Conservation (phyloP, 2,113 vertebrate genomes). For the Oreotrochilus melanogaster region DNA sequence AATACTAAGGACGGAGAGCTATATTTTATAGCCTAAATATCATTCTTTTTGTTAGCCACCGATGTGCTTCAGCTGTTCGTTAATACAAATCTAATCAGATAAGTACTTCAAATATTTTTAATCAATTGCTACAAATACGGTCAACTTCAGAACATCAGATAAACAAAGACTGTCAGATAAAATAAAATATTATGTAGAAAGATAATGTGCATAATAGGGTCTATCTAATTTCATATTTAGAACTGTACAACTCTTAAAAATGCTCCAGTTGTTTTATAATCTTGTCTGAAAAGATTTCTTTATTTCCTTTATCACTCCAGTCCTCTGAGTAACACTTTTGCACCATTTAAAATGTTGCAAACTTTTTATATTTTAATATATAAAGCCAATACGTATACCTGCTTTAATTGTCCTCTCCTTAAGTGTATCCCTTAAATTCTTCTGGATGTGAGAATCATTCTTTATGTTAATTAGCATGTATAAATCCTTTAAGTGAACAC, state of each 20-base stretch:
- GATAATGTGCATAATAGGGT: rapidly evolving
- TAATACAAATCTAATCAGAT: background rate
- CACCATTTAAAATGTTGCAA: background rate
- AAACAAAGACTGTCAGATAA: background rate
- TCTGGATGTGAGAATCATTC: background rate
- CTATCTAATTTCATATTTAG: background rate
- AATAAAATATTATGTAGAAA: background rate
- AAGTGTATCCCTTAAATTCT: background rate
- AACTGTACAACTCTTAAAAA: background rate
- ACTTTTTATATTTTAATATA: background rate
- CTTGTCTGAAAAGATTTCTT: background rate
- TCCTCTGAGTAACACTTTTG: background rate
- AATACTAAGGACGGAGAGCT: background rate
- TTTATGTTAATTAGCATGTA: constrained; percentile 4
- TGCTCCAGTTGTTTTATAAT: background rate
- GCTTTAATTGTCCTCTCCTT: background rate
- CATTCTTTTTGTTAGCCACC: background rate
- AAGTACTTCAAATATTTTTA: background rate
- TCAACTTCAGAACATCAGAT: background rate
- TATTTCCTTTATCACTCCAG: background rate
- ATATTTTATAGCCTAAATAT: background rate
- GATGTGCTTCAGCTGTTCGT: background rate
- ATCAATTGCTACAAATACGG: background rate
- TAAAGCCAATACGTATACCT: background rate
- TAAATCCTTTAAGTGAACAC: background rate